These are phyloP conservation scores for Morpho deidamia DNA, from an alignment of 2,888 invertebrate species.

Conservation along the genomic window DNA sequence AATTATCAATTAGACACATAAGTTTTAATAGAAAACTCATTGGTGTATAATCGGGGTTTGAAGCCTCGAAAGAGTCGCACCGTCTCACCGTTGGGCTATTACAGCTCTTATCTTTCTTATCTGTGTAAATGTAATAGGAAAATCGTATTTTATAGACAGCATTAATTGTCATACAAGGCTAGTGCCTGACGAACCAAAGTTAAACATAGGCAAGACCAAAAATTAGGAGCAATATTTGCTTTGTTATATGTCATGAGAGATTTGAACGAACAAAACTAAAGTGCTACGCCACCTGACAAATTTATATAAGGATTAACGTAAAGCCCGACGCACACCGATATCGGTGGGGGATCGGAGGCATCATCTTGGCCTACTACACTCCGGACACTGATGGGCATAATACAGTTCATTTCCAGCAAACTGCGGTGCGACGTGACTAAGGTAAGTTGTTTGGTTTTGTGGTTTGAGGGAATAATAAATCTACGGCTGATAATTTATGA, in stretches of 20 bases:
- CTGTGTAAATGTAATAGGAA: too few relatives aligned
- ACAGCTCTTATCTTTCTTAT: too few relatives aligned
- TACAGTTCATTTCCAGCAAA: conserved; percentile 72
- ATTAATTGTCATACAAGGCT: neutral
- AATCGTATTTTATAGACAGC: conserved; percentile 17
- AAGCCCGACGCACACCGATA: conserved; percentile 34
- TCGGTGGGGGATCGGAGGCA: conserved; percentile 41
- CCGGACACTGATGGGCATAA: conserved; percentile 75
- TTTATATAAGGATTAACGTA: conserved; percentile 19
- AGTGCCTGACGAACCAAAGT: neutral
- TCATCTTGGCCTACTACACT: conserved; percentile 70
- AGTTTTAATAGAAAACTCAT: too few relatives aligned
- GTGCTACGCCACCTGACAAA: conserved; percentile 75
- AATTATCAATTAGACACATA: too few relatives aligned
- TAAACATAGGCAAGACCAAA: conserved; percentile 23
- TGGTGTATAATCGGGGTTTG: too few relatives aligned
- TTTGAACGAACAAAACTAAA: conserved; percentile 51
- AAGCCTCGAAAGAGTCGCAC: too few relatives aligned
- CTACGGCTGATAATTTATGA: too few relatives aligned
- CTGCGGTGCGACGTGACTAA: conserved; percentile 35
- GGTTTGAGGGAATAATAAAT: conserved; percentile 32
- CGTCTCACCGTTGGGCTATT: too few relatives aligned
- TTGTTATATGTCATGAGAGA: conserved; percentile 75
- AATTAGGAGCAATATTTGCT: conserved; percentile 63
- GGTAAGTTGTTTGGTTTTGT: conserved; percentile 51